phyloP scores from a whole-genome alignment of 2,888 invertebrate species.

The Sinopyrophorus schimmeli region DNA sequence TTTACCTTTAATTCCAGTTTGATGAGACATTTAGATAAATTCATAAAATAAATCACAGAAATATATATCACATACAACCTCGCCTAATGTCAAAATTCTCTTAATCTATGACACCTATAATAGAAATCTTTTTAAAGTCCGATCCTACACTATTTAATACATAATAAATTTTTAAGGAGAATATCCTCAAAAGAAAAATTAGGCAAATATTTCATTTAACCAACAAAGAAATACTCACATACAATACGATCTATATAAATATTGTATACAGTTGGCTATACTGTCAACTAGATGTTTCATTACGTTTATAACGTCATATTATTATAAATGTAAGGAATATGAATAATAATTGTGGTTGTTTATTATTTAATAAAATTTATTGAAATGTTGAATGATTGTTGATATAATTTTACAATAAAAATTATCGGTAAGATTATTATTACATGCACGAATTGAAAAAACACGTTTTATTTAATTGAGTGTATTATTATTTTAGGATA shows the following conservation, averaged over 20 bases:
- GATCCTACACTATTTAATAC: no score
- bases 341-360: no score
- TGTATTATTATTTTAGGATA: conserved; percentile 1
- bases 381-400: conserved; percentile 14
- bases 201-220: no score
- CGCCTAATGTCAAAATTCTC: no score
- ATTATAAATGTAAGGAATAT: conserved; percentile 1
- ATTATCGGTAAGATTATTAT: not conserved
- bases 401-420: not conserved
- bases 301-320: conserved; percentile 19
- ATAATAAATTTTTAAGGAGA: no score
- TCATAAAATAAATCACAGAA: conserved; percentile 20
- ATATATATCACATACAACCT: no score
- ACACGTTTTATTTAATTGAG: not conserved
- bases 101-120: no score
- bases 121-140: no score
- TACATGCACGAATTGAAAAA: not conserved
- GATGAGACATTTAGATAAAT: conserved; percentile 74
- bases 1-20: conserved; percentile 86
- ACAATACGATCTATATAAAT: no score
- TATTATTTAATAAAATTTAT: conserved; percentile 9
- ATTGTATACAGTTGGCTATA: no score
- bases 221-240: no score
- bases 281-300: conserved; percentile 7
- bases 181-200: no score